Conservation (phyloP, 1,140 invertebrate species). For the Achroia grisella region DNA sequence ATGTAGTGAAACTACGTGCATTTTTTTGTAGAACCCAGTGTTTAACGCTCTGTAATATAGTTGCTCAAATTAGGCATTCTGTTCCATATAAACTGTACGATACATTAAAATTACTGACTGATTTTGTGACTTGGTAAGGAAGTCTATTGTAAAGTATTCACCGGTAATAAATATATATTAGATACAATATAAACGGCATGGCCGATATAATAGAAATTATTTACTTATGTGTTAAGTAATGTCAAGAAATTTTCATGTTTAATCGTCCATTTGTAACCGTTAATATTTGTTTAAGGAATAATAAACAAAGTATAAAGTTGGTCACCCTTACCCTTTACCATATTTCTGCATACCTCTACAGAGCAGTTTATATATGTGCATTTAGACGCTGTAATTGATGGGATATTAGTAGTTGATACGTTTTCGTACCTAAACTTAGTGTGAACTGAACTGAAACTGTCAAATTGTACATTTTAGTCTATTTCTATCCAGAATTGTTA, state of each 20-base stretch:
- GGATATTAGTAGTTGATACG: too few species aligned
- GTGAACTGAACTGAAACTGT: too few species aligned
- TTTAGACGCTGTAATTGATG: too few species aligned
- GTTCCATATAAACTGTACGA: not conserved
- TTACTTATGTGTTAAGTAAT: not conserved
- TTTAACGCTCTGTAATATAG: conserved; percentile 7
- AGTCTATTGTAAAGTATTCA: conserved; percentile 1
- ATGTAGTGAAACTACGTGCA: conserved; percentile 20
- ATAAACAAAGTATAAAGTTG: too few species aligned
- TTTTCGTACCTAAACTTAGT: too few species aligned
- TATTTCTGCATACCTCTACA: too few species aligned
- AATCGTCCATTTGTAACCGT: too few species aligned
- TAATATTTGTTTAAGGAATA: too few species aligned
- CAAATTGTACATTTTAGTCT: too few species aligned
- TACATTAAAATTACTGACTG: not conserved
- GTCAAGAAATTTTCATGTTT: not conserved
- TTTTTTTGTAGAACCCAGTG: conserved; percentile 16
- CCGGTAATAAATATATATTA: not conserved
- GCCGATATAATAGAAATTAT: not conserved
- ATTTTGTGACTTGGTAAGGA: not conserved
- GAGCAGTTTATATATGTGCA: too few species aligned
- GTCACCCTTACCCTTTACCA: too few species aligned
- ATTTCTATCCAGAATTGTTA: too few species aligned
- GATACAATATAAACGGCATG: not conserved
- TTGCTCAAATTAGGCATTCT: conserved; percentile 21